phyloP scores from a whole-genome alignment of 2,797 vertebrate genomes.

The Mastacembelus armatus region DNA sequence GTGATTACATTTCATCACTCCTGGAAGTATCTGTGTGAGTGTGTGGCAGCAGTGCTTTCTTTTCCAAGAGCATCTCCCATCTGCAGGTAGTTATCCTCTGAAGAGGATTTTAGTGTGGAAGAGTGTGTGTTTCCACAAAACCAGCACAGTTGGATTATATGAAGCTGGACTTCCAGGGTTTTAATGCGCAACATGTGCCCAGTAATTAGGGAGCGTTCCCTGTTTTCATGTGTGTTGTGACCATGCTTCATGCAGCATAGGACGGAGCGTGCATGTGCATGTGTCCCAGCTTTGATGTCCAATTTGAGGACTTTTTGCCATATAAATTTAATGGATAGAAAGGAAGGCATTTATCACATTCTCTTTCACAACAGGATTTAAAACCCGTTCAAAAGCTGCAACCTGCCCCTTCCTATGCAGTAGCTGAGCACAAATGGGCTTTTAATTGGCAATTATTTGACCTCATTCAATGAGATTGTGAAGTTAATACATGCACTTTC shows the following conservation, averaged over 20 bases:
- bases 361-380: constrained; percentile 71
- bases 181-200: constrained; percentile 82
- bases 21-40: constrained; percentile 55
- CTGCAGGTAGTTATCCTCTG: constrained; percentile 77
- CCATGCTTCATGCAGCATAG: constrained; percentile 70
- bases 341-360: constrained; percentile 78
- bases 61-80: constrained; percentile 73
- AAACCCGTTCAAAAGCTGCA: constrained; percentile 57
- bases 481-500: constrained; percentile 45
- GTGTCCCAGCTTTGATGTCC: constrained; percentile 77
- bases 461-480: constrained; percentile 60
- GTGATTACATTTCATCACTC: constrained; percentile 71
- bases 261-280: constrained; percentile 43
- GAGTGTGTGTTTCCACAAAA: constrained; percentile 50
- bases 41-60: constrained; percentile 50
- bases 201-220: constrained; percentile 79
- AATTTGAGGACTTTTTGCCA: constrained; percentile 65
- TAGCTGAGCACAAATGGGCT: constrained; percentile 57
- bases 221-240: constrained; percentile 76
- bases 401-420: constrained; percentile 59
- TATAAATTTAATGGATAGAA: constrained; percentile 78
- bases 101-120: constrained; percentile 62
- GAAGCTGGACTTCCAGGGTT: constrained; percentile 80
- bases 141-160: constrained; percentile 77
- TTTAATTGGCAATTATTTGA: constrained; percentile 78